Conservation (phyloP, 2,113 vertebrate species). For the Accipiter virgatus region DNA sequence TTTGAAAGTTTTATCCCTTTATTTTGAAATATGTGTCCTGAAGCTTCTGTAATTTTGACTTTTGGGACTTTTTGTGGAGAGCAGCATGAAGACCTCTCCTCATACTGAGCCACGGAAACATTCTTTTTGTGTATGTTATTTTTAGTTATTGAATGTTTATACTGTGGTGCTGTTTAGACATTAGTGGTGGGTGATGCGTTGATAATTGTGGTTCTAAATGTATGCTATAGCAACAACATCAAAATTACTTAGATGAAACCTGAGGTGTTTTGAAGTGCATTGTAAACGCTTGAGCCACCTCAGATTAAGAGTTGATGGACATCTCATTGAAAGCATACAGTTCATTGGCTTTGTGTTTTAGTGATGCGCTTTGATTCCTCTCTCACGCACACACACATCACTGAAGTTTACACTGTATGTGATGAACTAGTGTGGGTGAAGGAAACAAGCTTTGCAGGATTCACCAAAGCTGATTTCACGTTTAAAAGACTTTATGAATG, state of each 20-base stretch:
- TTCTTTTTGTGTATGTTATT: neutral
- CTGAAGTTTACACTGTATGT: neutral
- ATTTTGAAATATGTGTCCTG: neutral
- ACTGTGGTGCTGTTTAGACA: neutral
- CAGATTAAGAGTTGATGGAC: neutral
- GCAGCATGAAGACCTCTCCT: neutral
- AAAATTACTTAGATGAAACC: neutral
- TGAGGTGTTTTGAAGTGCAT: neutral
- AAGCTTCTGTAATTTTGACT: neutral
- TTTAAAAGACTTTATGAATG: neutral
- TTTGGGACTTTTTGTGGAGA: neutral
- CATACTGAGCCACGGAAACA: fast-evolving
- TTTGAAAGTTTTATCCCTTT: neutral
- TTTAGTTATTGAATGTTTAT: neutral
- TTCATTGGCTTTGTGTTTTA: neutral
- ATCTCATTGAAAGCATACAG: neutral
- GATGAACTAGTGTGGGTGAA: neutral
- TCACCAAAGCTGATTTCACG: neutral
- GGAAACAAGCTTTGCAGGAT: neutral
- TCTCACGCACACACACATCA: fast-evolving
- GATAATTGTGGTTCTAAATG: neutral
- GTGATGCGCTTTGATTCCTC: neutral
- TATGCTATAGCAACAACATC: neutral
- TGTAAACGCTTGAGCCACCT: neutral
- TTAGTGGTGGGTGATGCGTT: neutral